Conservation (phyloP, 2,888 invertebrate genomes). For the Atherix ibis region DNA sequence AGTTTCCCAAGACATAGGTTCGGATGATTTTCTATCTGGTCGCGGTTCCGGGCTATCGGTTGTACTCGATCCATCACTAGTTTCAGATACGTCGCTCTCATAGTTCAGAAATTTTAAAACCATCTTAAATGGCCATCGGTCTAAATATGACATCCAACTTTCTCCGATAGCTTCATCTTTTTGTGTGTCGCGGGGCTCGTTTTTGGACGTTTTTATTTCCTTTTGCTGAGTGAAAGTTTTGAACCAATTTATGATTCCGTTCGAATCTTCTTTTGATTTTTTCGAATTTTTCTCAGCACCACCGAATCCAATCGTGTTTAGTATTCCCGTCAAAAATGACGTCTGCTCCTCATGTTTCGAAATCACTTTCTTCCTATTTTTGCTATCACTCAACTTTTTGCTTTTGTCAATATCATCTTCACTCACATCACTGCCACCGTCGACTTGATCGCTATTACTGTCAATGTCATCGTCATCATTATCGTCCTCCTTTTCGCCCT, state of each 20-base stretch:
- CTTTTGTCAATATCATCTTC: not conserved
- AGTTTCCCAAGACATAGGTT: constrained; percentile 20
- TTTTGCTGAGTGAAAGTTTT: constrained; percentile 16
- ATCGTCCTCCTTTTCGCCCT: constrained; percentile 12
- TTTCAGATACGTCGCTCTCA: constrained; percentile 14
- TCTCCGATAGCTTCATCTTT: constrained; percentile 9
- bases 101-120: constrained; percentile 21
- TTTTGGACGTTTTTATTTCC: too few species aligned
- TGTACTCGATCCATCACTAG: constrained; percentile 3
- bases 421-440: constrained; percentile 2
- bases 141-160: constrained; percentile 22
- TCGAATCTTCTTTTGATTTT: constrained; percentile 9
- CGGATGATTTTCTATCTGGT: constrained; percentile 5
- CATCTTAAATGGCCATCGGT: constrained; percentile 29
- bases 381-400: not conserved
- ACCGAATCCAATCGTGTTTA: constrained; percentile 5
- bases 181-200: constrained; percentile 5
- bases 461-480: constrained; percentile 13
- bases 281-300: not conserved
- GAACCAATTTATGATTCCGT: constrained; percentile 24
- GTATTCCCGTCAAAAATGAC: constrained; percentile 1
- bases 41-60: constrained; percentile 1
- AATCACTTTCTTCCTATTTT: too few species aligned
- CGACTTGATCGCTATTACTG: too few species aligned
- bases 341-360: constrained; percentile 1